A percentile compares a stretch with the other conserved stretches of the same genome.
phyloP scores from a whole-genome alignment of 2,888 invertebrate genomes.

The Lasioglossum zephyrum region DNA sequence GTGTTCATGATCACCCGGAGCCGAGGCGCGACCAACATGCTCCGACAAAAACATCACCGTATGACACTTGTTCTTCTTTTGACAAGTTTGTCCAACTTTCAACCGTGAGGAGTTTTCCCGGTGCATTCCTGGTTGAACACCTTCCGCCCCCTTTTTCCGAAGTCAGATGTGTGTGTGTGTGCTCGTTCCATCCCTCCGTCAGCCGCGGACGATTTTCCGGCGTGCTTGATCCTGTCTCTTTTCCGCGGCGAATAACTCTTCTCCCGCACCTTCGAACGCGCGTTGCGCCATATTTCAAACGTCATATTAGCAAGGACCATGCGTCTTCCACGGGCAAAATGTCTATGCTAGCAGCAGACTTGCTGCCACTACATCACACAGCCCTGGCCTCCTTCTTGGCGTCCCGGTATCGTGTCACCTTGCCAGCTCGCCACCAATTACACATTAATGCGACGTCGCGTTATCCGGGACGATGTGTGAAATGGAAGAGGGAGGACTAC shows the following conservation, averaged over 20 bases:
- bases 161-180: background rate
- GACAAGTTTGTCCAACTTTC: background rate
- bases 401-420: constrained; percentile 75
- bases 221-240: constrained; percentile 47
- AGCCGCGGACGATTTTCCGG: constrained; percentile 31
- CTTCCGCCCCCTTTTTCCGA: background rate
- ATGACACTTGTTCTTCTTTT: background rate
- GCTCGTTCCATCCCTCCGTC: constrained; percentile 37
- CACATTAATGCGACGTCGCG: constrained; percentile 77
- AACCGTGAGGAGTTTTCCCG: background rate
- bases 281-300: constrained; percentile 79
- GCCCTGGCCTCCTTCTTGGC: constrained; percentile 71
- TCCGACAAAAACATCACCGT: background rate
- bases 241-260: constrained; percentile 37
- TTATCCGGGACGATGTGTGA: constrained; percentile 71
- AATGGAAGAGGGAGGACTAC: constrained; percentile 51
- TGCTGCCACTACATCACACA: constrained; percentile 77
- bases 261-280: constrained; percentile 67
- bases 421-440: constrained; percentile 76
- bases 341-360: constrained; percentile 77
- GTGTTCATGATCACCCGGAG: background rate
- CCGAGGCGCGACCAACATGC: too few species aligned
- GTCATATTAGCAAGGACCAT: constrained; percentile 81
- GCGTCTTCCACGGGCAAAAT: constrained; percentile 80
- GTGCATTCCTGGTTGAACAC: background rate